phyloP scores from a whole-genome alignment of 2,888 invertebrate genomes.

The Eristalis arbustorum region DNA sequence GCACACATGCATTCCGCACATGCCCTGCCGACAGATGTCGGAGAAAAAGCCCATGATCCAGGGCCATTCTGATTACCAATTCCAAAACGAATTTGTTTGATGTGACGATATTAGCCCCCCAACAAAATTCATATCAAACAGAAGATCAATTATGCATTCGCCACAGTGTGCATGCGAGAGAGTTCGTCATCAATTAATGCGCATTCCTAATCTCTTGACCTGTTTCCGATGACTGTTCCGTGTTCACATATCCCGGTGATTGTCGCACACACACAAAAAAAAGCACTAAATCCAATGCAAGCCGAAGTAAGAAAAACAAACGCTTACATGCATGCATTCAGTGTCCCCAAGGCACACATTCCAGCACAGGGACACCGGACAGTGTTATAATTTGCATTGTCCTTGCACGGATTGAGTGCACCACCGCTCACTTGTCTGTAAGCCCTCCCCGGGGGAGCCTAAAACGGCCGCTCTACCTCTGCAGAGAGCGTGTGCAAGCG shows the following conservation, averaged over 20 bases:
- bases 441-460: neutral
- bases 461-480: neutral
- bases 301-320: neutral
- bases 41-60: neutral
- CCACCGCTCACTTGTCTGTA: neutral
- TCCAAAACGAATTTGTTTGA: neutral
- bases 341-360: neutral
- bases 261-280: neutral
- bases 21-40: neutral
- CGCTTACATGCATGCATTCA: neutral
- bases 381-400: neutral
- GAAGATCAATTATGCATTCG: neutral
- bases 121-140: slow-evolving; percentile 2
- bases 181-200: neutral
- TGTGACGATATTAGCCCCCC: neutral
- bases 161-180: neutral
- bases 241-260: neutral
- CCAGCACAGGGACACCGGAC: neutral
- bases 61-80: neutral
- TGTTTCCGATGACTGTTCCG: neutral
- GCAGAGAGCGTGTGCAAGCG: neutral
- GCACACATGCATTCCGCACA: neutral
- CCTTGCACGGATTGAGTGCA: neutral
- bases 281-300: neutral
- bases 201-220: neutral